Percentiles rank a stretch among this genome's conserved stretches.
Conservation (phyloP, 2,797 vertebrate genomes). For the Brachyalestes nurse region DNA sequence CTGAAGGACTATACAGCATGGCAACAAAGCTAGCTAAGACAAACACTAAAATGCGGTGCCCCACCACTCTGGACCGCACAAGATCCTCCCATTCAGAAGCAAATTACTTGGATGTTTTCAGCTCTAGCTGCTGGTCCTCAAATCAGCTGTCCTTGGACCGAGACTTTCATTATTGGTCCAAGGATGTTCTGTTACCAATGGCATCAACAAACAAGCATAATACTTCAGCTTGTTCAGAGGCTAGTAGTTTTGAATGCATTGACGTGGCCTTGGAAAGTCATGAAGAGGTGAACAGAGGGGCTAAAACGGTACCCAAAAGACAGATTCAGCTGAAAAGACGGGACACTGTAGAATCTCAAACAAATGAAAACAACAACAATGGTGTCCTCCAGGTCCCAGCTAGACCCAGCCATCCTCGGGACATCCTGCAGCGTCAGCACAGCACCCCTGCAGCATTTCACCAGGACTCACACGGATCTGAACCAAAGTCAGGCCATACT, state of each 20-base stretch:
- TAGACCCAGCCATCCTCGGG: slow-evolving; percentile 58
- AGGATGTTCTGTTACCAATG: slow-evolving; percentile 70
- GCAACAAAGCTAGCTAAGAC: slow-evolving; percentile 71
- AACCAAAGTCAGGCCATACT: slow-evolving; percentile 34
- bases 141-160: slow-evolving; percentile 66
- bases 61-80: slow-evolving; percentile 67
- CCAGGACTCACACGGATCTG: slow-evolving; percentile 26
- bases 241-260: slow-evolving; percentile 77
- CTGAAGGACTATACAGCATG: slow-evolving; percentile 54
- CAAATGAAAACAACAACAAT: slow-evolving; percentile 60
- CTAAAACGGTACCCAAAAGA: slow-evolving; percentile 87
- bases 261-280: slow-evolving; percentile 80
- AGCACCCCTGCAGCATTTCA: slow-evolving; percentile 71
- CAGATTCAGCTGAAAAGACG: slow-evolving; percentile 87
- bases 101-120: slow-evolving; percentile 73
- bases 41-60: slow-evolving; percentile 69
- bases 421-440: slow-evolving; percentile 74
- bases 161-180: slow-evolving; percentile 68
- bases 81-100: slow-evolving; percentile 64
- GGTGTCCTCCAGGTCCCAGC: slow-evolving; percentile 16
- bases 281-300: slow-evolving; percentile 65
- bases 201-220: slow-evolving; percentile 60
- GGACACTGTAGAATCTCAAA: slow-evolving; percentile 65
- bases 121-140: slow-evolving; percentile 62
- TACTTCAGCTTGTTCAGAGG: slow-evolving; percentile 65